These are phyloP conservation scores for Morus bassanus DNA, from an alignment of 2,797 vertebrate species.

Conservation along the genomic window DNA sequence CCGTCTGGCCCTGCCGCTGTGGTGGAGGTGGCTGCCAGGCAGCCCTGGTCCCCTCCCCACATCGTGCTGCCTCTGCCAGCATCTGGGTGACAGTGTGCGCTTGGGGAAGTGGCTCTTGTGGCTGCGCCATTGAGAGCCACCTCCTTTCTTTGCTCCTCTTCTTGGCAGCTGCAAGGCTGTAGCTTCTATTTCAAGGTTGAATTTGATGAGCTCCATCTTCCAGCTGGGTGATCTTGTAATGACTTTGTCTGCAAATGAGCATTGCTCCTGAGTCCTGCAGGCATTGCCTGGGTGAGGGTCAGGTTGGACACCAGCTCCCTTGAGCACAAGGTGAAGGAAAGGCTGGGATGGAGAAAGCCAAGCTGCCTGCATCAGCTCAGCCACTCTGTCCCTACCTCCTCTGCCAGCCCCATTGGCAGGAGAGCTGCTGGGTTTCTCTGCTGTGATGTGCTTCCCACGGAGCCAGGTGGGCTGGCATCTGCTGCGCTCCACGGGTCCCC, in stretches of 20 bases:
- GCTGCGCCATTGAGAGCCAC: not conserved
- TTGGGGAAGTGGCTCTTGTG: not conserved
- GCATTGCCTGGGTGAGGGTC: not conserved
- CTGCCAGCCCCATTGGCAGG: not conserved
- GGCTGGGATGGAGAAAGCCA: not conserved
- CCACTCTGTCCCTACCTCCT: not conserved
- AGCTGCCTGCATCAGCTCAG: not conserved
- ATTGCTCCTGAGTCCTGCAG: fast-evolving
- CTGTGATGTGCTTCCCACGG: not conserved
- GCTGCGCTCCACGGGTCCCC: not conserved
- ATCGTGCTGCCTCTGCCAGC: not conserved
- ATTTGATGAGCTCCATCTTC: not conserved
- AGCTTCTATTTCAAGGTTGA: not conserved
- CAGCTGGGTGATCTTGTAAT: not conserved
- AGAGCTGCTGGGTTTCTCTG: not conserved
- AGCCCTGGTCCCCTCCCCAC: not conserved
- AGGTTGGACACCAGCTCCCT: not conserved
- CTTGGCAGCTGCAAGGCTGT: not conserved
- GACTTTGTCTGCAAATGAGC: not conserved
- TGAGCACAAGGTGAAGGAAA: not conserved
- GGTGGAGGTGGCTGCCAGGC: not conserved
- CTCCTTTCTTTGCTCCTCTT: not conserved
- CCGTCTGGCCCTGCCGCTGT: fast-evolving
- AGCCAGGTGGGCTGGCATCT: not conserved
- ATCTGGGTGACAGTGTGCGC: fast-evolving